Conservation (phyloP, 92 coral and sea anemone species). For the Epizoanthus ramosus region DNA sequence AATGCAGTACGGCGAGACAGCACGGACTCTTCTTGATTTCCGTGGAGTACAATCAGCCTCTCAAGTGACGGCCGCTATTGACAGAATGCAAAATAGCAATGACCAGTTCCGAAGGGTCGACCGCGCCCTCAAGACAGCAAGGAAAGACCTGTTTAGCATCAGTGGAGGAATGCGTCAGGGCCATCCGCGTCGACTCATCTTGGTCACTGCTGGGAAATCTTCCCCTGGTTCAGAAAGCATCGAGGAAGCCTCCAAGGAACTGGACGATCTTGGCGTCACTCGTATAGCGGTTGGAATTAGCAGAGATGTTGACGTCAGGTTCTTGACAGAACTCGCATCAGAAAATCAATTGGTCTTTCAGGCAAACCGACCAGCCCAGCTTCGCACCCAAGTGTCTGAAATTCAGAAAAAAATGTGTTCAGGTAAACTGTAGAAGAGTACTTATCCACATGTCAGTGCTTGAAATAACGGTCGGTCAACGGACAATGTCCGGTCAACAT, state of each 20-base stretch:
- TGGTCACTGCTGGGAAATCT: slow-evolving; percentile 60
- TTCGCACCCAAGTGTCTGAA: slow-evolving; percentile 34
- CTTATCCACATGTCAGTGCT: too few species aligned
- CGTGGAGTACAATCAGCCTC: slow-evolving; percentile 40
- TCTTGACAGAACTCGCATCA: slow-evolving; percentile 58
- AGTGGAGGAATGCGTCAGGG: slow-evolving; percentile 70
- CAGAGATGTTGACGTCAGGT: slow-evolving; percentile 50
- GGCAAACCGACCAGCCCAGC: slow-evolving; percentile 50
- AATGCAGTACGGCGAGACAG: slow-evolving; percentile 46
- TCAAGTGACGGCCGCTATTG: slow-evolving; percentile 15
- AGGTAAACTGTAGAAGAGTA: slow-evolving; percentile 20
- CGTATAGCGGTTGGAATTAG: slow-evolving; percentile 69
- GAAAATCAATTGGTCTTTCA: slow-evolving; percentile 47
- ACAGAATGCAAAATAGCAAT: slow-evolving; percentile 34
- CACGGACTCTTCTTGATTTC: slow-evolving; percentile 46
- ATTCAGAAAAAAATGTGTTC: slow-evolving; percentile 44
- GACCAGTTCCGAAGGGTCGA: slow-evolving; percentile 51
- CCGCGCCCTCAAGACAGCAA: slow-evolving; percentile 45
- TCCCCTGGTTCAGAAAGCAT: slow-evolving; percentile 49
- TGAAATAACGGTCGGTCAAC: too few species aligned
- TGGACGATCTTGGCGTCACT: slow-evolving; percentile 62
- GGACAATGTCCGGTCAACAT: too few species aligned
- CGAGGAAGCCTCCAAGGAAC: slow-evolving; percentile 49
- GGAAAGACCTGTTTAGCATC: slow-evolving; percentile 56
- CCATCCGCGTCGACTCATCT: slow-evolving; percentile 56